phyloP scores from a whole-genome alignment of 2,888 invertebrate genomes.

The Caenorhabditis sp. region DNA sequence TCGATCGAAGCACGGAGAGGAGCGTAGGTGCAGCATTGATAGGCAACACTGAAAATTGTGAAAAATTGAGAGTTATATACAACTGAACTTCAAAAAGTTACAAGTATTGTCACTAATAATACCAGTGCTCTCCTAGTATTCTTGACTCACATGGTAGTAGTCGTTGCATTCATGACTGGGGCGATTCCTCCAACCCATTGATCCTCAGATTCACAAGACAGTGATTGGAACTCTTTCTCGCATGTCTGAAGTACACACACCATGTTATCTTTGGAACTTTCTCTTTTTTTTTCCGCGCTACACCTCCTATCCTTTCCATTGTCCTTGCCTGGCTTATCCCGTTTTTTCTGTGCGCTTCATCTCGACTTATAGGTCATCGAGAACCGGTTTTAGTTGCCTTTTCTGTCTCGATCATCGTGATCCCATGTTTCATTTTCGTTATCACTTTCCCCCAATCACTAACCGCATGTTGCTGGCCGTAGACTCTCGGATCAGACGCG shows the following conservation, averaged over 20 bases:
- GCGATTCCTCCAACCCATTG: slow-evolving; percentile 78
- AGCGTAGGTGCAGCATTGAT: slow-evolving; percentile 72
- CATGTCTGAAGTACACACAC: slow-evolving; percentile 67
- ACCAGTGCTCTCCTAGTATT: background rate
- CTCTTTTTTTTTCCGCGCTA: background rate
- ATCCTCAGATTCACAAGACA: slow-evolving; percentile 65
- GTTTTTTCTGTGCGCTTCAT: slow-evolving; percentile 1
- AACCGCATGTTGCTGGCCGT: slow-evolving; percentile 60
- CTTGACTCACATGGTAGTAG: slow-evolving; percentile 53
- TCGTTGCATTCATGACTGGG: slow-evolving; percentile 70
- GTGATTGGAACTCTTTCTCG: slow-evolving; percentile 68
- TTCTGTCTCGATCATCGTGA: too few relatives aligned
- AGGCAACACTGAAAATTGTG: slow-evolving; percentile 61
- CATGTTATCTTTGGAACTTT: background rate
- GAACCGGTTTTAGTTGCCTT: slow-evolving; percentile 37
- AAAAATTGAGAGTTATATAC: background rate
- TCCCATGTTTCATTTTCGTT: slow-evolving; percentile 14
- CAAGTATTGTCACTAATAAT: background rate
- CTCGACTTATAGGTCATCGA: slow-evolving; percentile 19
- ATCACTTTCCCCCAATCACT: slow-evolving; percentile 19
- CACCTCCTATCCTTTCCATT: background rate
- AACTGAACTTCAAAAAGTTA: too few relatives aligned
- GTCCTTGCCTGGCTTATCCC: background rate
- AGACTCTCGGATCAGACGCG: slow-evolving; percentile 52
- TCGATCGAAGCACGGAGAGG: slow-evolving; percentile 70